These are phyloP conservation scores for Okapia johnstoni DNA, from an alignment of 2,113 vertebrate genomes.

Conservation along the genomic window DNA sequence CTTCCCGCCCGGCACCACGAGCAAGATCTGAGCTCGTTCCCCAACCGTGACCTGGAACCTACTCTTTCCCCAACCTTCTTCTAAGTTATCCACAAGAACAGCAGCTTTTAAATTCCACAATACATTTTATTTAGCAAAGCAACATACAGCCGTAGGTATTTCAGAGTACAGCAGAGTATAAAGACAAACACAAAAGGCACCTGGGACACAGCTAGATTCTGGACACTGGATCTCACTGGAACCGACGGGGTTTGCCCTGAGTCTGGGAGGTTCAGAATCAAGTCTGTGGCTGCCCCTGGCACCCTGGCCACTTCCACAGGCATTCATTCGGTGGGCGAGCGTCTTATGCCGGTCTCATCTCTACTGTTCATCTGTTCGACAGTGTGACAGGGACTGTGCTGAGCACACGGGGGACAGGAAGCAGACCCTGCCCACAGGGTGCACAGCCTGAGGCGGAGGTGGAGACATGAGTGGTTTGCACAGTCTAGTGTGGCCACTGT, in stretches of 20 bases:
- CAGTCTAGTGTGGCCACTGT: fast-evolving
- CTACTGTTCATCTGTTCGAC: background rate
- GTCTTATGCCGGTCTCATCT: background rate
- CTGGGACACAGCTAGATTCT: background rate
- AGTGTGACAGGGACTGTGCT: background rate
- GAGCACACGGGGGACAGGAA: background rate
- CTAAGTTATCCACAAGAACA: background rate
- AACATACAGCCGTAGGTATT: background rate
- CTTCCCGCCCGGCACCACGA: background rate
- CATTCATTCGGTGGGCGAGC: background rate
- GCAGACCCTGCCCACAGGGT: background rate
- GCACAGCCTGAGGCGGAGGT: background rate
- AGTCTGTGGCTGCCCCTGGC: background rate
- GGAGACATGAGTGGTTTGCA: background rate
- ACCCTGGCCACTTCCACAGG: background rate
- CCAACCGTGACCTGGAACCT: background rate
- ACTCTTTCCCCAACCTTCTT: background rate
- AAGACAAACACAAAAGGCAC: background rate
- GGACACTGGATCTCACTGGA: background rate
- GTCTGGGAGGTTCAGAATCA: background rate
- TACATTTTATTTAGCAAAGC: constrained; percentile 46
- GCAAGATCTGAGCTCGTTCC: background rate
- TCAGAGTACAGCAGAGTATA: background rate
- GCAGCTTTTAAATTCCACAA: background rate
- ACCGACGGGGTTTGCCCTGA: background rate